phyloP scores from a whole-genome alignment of 2,113 vertebrate species.

The Leptocoma aspasia region DNA sequence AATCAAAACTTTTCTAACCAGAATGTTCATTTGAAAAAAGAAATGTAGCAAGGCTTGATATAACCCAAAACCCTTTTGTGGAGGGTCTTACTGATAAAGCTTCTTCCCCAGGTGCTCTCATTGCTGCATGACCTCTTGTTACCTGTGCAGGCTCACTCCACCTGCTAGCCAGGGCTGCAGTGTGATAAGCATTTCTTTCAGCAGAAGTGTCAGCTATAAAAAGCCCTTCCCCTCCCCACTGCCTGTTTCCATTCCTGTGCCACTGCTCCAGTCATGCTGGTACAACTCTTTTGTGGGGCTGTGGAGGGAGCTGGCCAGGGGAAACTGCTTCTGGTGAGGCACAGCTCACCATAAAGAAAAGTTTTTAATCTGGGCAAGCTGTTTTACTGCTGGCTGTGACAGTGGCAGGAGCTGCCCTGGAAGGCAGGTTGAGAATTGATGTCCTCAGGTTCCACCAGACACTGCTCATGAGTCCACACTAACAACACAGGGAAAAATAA shows the following conservation, averaged over 20 bases:
- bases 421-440: not conserved
- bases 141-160: conserved; percentile 43
- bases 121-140: not conserved
- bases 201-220: conserved; percentile 59
- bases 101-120: not conserved
- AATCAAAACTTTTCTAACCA: not conserved
- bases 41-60: not conserved
- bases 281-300: not conserved
- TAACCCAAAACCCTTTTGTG: not conserved
- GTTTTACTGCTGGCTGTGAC: not conserved
- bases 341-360: not conserved
- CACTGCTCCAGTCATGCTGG: not conserved
- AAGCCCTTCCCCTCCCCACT: conserved; percentile 28
- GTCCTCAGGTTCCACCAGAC: not conserved
- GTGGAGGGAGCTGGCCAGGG: not conserved
- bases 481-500: not conserved
- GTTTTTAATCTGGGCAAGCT: not conserved
- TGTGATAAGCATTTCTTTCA: not conserved
- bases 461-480: not conserved
- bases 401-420: not conserved
- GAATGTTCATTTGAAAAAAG: not conserved
- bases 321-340: not conserved
- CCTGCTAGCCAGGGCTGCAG: conserved; percentile 11
- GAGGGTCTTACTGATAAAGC: not conserved
- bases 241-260: conserved; percentile 22